Percentiles rank a stretch among this genome's conserved stretches.
Conservation (phyloP, 2,113 vertebrate genomes). For the Planiliza haematocheilus region DNA sequence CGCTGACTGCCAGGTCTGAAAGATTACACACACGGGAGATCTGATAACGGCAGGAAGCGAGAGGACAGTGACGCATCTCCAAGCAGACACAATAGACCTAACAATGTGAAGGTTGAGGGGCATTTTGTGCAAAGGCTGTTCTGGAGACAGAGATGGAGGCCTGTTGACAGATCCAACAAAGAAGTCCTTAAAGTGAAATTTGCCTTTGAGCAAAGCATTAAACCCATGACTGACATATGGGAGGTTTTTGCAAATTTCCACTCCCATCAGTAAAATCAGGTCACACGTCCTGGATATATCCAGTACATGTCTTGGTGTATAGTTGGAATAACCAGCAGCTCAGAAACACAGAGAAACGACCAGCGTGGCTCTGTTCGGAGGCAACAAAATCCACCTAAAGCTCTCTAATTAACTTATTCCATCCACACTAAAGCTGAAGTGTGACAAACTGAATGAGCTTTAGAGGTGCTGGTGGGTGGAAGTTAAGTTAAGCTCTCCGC, state of each 20-base stretch:
- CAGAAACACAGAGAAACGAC: background rate
- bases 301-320: too few relatives aligned
- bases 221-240: background rate
- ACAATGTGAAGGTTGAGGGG: background rate
- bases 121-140: background rate
- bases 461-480: background rate
- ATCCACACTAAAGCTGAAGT: background rate
- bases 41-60: constrained; percentile 37
- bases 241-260: background rate
- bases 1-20: background rate
- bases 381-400: background rate
- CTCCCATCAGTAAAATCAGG: background rate
- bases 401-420: background rate
- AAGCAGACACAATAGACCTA: constrained; percentile 28
- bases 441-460: background rate
- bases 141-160: constrained; percentile 11
- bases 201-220: background rate
- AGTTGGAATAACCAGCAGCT: too few relatives aligned
- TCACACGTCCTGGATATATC: background rate
- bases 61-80: constrained; percentile 14
- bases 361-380: background rate
- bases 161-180: background rate
- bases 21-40: background rate
- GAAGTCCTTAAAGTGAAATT: background rate
- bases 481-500: background rate